These are phyloP conservation scores for Scrobipalpa costella DNA, from an alignment of 2,888 invertebrate species.

Conservation along the genomic window DNA sequence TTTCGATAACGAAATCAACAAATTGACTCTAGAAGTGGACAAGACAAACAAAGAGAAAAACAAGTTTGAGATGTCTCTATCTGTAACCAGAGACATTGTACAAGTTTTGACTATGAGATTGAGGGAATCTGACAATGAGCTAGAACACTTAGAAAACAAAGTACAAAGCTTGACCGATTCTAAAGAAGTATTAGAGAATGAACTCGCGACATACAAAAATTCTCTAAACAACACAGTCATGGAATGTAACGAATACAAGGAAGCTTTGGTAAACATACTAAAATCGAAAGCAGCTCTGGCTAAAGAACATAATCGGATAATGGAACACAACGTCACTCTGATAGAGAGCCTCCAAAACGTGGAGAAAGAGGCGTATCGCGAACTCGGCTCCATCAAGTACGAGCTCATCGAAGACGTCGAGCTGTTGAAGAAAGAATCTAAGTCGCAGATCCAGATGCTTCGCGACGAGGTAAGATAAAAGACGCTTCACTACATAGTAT, in stretches of 20 bases:
- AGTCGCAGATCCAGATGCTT: constrained; percentile 65
- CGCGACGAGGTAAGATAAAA: constrained; percentile 61
- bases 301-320: constrained; percentile 72
- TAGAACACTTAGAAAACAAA: constrained; percentile 78
- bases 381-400: constrained; percentile 69
- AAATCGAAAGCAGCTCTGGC: constrained; percentile 73
- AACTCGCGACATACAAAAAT: constrained; percentile 60
- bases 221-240: constrained; percentile 59
- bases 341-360: constrained; percentile 75
- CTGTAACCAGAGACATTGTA: constrained; percentile 80
- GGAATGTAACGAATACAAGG: constrained; percentile 75
- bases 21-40: constrained; percentile 68
- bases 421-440: constrained; percentile 67
- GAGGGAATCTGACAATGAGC: constrained; percentile 81
- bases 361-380: constrained; percentile 73
- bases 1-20: constrained; percentile 70
- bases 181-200: constrained; percentile 63
- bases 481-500: background rate
- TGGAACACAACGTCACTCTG: constrained; percentile 74
- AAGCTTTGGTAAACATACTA: constrained; percentile 70
- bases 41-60: constrained; percentile 75
- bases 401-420: constrained; percentile 76
- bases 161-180: constrained; percentile 55
- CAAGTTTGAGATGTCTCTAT: constrained; percentile 81
- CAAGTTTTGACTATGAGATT: constrained; percentile 80